Percentiles rank a stretch among this genome's conserved stretches.
Evolutionary conservation across 2,113 vertebrate species (phyloP).

Genomic region (Erythrocercus mccallii): DNA sequence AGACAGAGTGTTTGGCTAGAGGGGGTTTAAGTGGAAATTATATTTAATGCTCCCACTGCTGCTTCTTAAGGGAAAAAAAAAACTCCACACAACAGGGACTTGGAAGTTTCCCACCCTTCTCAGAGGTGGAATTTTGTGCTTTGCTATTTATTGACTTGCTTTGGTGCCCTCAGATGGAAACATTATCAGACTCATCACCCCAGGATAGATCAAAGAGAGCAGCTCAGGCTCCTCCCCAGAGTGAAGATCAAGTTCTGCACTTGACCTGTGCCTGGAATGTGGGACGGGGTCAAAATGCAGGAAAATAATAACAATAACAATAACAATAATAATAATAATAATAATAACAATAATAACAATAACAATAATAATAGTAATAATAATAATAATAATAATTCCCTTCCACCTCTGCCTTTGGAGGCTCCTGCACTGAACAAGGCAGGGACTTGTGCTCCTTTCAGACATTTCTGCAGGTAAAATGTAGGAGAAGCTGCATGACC

Average conservation of each 20-base stretch:
- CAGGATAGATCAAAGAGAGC: conserved; percentile 21
- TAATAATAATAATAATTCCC: not conserved
- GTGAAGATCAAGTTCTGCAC: conserved; percentile 44
- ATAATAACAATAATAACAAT: too few species aligned
- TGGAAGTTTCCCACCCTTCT: not conserved
- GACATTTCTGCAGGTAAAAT: not conserved
- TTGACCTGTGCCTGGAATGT: conserved; percentile 41
- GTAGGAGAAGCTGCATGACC: not conserved
- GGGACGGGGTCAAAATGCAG: conserved; percentile 41
- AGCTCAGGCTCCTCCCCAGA: conserved; percentile 25
- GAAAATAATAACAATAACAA: not conserved
- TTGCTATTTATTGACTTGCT: conserved; percentile 31
- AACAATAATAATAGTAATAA: not conserved
- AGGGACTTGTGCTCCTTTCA: not conserved
- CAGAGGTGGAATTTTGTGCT: not conserved
- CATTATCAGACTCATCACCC: conserved; percentile 39
- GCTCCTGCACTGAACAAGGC: not conserved
- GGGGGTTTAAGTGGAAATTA: conserved; percentile 9
- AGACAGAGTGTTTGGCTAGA: not conserved
- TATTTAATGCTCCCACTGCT: not conserved
- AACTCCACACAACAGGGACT: not conserved
- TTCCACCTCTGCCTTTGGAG: not conserved
- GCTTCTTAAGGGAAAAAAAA: not conserved
- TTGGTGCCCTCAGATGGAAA: conserved; percentile 38
- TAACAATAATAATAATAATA: not conserved